Evolutionary conservation across 2,888 invertebrate species (phyloP).

Genomic region (Cosmia trapezina): DNA sequence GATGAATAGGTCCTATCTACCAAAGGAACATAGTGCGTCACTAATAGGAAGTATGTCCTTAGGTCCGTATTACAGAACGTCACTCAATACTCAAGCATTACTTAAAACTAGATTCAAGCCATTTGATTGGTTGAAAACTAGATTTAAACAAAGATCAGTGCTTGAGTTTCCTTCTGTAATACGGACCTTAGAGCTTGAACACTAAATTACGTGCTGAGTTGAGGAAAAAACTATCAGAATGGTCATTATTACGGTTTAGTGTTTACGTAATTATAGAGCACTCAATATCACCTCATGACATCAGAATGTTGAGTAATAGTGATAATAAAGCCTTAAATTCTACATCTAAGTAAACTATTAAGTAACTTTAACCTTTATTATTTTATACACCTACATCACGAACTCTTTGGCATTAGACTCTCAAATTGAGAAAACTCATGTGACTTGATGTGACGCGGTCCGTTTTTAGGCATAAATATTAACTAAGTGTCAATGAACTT

Average conservation of each 20-base stretch:
- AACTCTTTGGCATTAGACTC: conserved; percentile 72
- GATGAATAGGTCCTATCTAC: conserved; percentile 1
- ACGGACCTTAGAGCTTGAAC: conserved; percentile 21
- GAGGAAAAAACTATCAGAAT: conserved; percentile 45
- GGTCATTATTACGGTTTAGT: conserved; percentile 26
- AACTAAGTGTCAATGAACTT: conserved; percentile 77
- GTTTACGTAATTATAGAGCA: conserved; percentile 38
- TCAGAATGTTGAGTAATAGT: conserved; percentile 40
- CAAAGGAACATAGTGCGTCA: conserved; percentile 13
- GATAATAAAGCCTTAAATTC: conserved; percentile 33
- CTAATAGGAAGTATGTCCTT: conserved; percentile 28
- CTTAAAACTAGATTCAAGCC: too few species aligned
- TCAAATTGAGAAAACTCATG: conserved; percentile 75
- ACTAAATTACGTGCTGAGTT: conserved; percentile 43
- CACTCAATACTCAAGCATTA: too few species aligned
- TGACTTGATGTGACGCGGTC: conserved; percentile 72
- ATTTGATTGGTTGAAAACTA: too few species aligned
- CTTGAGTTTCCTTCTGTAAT: too few species aligned
- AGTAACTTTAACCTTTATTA: conserved; percentile 30
- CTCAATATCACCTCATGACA: conserved; percentile 50
- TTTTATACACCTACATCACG: conserved; percentile 26
- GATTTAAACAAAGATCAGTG: too few species aligned
- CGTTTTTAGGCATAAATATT: conserved; percentile 67
- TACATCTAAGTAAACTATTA: conserved; percentile 41
- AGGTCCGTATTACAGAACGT: too few species aligned